These are phyloP conservation scores for Ophion ellenae DNA, from an alignment of 2,888 invertebrate species.

Conservation along the genomic window DNA sequence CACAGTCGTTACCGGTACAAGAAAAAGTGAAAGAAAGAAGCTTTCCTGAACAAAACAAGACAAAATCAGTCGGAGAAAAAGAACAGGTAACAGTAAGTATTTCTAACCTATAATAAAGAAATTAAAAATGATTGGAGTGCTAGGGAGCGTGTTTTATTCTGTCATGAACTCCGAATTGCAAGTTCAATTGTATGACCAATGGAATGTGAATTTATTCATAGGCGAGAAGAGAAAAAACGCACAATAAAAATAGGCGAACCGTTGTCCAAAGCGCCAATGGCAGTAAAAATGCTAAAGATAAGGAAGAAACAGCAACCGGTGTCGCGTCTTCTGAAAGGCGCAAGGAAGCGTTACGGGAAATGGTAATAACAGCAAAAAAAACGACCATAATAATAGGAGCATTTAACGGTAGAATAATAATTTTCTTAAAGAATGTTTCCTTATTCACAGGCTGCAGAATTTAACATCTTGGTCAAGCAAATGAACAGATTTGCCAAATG, in stretches of 20 bases:
- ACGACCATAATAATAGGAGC: constrained; percentile 28
- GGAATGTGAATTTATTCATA: no score
- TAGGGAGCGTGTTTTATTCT: not conserved
- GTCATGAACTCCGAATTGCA: no score
- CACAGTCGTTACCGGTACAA: constrained; percentile 7
- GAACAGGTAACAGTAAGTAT: not conserved
- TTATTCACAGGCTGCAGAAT: constrained; percentile 27
- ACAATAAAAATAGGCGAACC: constrained; percentile 4
- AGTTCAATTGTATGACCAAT: no score
- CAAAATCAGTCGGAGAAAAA: not conserved
- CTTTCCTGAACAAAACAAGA: not conserved
- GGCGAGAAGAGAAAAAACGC: not conserved
- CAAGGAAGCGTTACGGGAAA: constrained; percentile 18
- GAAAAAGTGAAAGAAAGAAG: constrained; percentile 1
- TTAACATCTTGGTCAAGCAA: constrained; percentile 17
- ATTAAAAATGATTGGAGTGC: constrained; percentile 13
- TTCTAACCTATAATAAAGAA: constrained; percentile 1
- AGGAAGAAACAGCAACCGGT: constrained; percentile 11
- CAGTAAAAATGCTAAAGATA: not conserved
- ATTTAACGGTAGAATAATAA: constrained; percentile 13
- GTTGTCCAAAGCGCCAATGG: not conserved
- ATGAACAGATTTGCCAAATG: not conserved
- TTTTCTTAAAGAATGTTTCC: constrained; percentile 16
- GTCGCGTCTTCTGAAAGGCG: constrained; percentile 14
- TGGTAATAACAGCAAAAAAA: constrained; percentile 27